These are phyloP conservation scores for Polydrusus pterygomalis DNA, from an alignment of 2,888 invertebrate genomes.

Conservation along the genomic window DNA sequence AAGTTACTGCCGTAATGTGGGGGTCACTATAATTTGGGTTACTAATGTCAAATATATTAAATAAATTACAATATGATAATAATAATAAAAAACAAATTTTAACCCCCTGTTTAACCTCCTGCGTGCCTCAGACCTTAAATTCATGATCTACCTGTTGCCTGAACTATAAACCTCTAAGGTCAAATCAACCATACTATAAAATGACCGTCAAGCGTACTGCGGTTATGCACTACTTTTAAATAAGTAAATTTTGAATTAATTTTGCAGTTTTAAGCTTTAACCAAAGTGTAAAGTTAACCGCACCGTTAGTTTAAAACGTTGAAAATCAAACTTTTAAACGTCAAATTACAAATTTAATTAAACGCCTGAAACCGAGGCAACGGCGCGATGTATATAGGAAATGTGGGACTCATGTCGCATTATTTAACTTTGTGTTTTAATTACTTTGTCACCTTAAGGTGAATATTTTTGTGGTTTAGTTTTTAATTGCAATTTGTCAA, in stretches of 20 bases:
- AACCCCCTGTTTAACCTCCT: no score
- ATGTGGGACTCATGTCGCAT: background rate
- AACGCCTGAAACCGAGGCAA: background rate
- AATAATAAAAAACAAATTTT: no score
- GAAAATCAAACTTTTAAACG: constrained; percentile 11
- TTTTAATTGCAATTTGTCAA: constrained; percentile 10
- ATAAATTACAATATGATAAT: no score
- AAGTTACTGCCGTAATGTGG: background rate
- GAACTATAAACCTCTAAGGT: no score
- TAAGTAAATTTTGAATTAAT: background rate
- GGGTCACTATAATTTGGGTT: background rate
- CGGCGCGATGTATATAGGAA: background rate
- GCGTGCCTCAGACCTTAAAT: no score
- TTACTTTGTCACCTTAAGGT: constrained; percentile 16
- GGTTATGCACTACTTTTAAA: no score
- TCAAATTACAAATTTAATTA: constrained; percentile 26
- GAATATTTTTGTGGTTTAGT: constrained; percentile 5
- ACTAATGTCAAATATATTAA: background rate
- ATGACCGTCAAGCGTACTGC: background rate
- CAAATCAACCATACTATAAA: background rate
- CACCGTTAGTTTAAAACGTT: background rate
- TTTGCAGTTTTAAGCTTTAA: background rate
- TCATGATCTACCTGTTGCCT: no score
- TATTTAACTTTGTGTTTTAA: constrained; percentile 11
- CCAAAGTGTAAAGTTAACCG: background rate